These are phyloP conservation scores for Cremastobaeus sp. DNA, from an alignment of 2,888 invertebrate species.

Conservation along the genomic window DNA sequence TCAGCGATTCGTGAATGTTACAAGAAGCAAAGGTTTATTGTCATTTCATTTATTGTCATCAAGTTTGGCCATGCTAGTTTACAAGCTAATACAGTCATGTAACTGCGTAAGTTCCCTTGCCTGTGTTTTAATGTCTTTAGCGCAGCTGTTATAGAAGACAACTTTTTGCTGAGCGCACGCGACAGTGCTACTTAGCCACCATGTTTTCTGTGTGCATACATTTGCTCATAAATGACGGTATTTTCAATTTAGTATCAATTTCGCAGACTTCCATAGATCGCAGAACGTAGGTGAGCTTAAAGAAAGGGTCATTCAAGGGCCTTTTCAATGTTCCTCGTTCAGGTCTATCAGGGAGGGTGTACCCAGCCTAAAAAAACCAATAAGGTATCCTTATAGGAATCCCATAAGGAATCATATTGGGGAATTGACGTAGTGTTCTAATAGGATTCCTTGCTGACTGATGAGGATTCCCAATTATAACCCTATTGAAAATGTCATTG, in stretches of 20 bases:
- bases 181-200: constrained; percentile 51
- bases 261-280: constrained; percentile 29
- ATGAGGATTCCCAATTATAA: too few species aligned
- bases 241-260: too few species aligned
- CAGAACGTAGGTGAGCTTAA: background rate
- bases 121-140: constrained; percentile 49
- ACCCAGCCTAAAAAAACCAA: too few species aligned
- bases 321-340: background rate
- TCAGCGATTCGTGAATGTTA: constrained; percentile 56
- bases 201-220: constrained; percentile 49
- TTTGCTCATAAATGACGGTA: constrained; percentile 49
- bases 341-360: too few species aligned
- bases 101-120: constrained; percentile 51
- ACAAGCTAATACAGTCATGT: constrained; percentile 11
- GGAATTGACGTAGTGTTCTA: too few species aligned
- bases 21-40: constrained; percentile 39
- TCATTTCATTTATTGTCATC: background rate
- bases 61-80: too few species aligned
- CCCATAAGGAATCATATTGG: too few species aligned
- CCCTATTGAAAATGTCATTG: too few species aligned
- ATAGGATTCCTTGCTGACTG: too few species aligned
- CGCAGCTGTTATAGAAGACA: constrained; percentile 47
- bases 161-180: constrained; percentile 49
- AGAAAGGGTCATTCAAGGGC: background rate
- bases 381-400: too few species aligned